Percentiles rank a stretch among this genome's conserved stretches.
Evolutionary conservation across 2,888 invertebrate species (phyloP).

Genomic region (Plebejus anna): DNA sequence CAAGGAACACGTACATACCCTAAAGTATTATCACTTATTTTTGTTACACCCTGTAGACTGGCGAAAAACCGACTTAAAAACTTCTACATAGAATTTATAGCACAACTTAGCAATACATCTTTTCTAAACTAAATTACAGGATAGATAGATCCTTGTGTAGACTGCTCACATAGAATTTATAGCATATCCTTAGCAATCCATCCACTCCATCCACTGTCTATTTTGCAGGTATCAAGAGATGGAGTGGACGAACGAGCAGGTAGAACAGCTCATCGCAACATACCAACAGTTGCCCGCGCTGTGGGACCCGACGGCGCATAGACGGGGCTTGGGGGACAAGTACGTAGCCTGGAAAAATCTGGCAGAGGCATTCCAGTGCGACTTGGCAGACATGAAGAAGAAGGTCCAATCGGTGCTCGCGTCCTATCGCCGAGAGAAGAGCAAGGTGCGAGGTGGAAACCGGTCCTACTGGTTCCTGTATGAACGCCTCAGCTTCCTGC

Average conservation of each 20-base stretch:
- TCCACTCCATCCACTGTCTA: not conserved
- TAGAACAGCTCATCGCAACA: conserved; percentile 53
- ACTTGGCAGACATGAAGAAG: conserved; percentile 59
- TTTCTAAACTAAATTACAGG: no score
- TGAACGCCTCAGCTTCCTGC: conserved; percentile 56
- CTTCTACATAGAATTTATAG: no score
- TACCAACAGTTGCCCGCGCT: conserved; percentile 54
- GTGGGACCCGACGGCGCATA: conserved; percentile 56
- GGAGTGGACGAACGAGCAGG: conserved; percentile 60
- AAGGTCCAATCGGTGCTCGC: conserved; percentile 69
- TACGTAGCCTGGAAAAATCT: conserved; percentile 61
- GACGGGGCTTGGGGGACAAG: conserved; percentile 53
- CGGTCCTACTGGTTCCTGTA: conserved; percentile 64
- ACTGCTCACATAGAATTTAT: not conserved
- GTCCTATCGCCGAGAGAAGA: conserved; percentile 64
- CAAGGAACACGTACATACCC: no score
- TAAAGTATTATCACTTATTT: no score
- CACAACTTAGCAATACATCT: no score
- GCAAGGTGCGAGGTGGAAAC: conserved; percentile 55
- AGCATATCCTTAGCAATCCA: not conserved
- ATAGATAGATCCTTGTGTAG: no score
- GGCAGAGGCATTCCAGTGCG: conserved; percentile 57
- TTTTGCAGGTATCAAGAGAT: conserved; percentile 44
- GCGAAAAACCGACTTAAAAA: no score
- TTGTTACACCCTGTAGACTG: no score